These are phyloP conservation scores for Osmerus mordax DNA, from an alignment of 2,113 vertebrate genomes.

Conservation along the genomic window DNA sequence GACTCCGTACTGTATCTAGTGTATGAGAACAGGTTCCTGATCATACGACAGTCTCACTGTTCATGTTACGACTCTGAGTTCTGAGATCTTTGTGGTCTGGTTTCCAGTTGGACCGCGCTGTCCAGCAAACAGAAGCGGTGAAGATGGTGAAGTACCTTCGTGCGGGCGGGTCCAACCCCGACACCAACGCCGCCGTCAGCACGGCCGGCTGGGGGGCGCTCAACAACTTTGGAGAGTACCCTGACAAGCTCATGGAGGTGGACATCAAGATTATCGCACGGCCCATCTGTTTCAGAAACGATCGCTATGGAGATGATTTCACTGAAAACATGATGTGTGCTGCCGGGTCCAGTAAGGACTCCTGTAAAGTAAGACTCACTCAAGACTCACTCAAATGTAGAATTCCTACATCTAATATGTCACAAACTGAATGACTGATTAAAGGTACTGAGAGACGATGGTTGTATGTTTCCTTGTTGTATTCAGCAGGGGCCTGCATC, in stretches of 20 bases:
- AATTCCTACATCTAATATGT: neutral
- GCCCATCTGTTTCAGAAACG: slow-evolving; percentile 37
- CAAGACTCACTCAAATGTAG: neutral
- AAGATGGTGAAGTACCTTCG: slow-evolving; percentile 48
- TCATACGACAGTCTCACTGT: no score
- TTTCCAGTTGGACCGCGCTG: slow-evolving; percentile 59
- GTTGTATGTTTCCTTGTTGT: no score
- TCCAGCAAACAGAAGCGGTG: slow-evolving; percentile 46
- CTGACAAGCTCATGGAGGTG: slow-evolving; percentile 69
- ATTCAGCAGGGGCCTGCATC: no score
- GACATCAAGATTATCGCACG: slow-evolving; percentile 41
- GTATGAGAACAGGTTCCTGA: no score
- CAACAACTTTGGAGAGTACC: slow-evolving; percentile 58
- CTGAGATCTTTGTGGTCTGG: neutral
- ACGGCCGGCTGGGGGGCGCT: slow-evolving; percentile 70
- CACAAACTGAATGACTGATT: neutral
- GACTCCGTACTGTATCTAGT: no score
- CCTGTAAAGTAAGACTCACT: slow-evolving; percentile 65
- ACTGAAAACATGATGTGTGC: slow-evolving; percentile 75
- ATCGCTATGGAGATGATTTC: slow-evolving; percentile 67
- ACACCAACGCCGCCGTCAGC: slow-evolving; percentile 30
- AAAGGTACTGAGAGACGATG: no score
- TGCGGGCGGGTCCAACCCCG: slow-evolving; percentile 43
- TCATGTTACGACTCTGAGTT: neutral
- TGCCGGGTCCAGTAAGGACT: slow-evolving; percentile 47